phyloP scores from a whole-genome alignment of 1,140 invertebrate species.

The Antheraea mylitta region DNA sequence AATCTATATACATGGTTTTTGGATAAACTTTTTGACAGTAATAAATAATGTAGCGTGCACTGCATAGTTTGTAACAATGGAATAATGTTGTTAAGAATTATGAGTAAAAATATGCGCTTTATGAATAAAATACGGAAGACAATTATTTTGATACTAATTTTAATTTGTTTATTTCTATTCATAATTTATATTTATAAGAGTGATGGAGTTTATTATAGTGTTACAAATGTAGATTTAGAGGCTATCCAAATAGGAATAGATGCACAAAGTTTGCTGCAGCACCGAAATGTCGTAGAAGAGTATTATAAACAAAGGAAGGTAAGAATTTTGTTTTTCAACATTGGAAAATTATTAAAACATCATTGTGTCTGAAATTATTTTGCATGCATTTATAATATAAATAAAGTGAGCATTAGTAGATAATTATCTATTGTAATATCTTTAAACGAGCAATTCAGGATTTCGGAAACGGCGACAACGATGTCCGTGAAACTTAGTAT shows the following conservation, averaged over 20 bases:
- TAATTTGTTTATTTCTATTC: constrained; percentile 5
- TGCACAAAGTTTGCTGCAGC: not conserved
- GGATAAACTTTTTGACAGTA: not conserved
- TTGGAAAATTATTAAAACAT: not conserved
- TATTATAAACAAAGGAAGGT: constrained; percentile 37
- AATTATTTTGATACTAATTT: not conserved
- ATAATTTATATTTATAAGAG: not conserved
- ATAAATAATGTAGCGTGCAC: not conserved
- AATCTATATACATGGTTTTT: not conserved
- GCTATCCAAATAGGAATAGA: not conserved
- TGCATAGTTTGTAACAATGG: not conserved
- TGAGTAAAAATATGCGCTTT: not conserved
- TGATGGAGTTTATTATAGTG: not conserved
- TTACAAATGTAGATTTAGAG: not conserved
- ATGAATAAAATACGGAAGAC: not conserved
- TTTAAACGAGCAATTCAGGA: too few species aligned
- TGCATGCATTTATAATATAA: too few species aligned
- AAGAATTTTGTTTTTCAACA: constrained; percentile 4
- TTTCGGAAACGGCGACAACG: too few species aligned
- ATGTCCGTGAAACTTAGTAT: too few species aligned
- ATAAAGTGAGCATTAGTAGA: too few species aligned
- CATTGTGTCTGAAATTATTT: not conserved
- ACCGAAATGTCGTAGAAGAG: constrained; percentile 21
- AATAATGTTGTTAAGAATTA: not conserved
- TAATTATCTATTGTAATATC: too few species aligned